A percentile compares a stretch with the other conserved stretches of the same genome.
phyloP scores from a whole-genome alignment of 2,797 vertebrate species.

The Atherinosoma microstoma region DNA sequence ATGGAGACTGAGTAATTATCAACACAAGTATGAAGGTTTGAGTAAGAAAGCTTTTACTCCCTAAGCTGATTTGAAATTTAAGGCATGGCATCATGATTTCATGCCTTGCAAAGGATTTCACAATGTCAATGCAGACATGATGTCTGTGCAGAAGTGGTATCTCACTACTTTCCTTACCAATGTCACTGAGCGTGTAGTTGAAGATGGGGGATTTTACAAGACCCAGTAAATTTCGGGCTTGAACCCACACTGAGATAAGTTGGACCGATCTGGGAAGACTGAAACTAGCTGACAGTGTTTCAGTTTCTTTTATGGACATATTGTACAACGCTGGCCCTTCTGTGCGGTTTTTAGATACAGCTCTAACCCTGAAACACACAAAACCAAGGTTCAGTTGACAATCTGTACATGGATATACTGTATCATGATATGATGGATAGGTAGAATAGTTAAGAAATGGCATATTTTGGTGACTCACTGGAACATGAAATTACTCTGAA shows the following conservation, averaged over 20 bases:
- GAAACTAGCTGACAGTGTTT: constrained; percentile 57
- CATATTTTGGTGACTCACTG: constrained; percentile 77
- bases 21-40: not conserved
- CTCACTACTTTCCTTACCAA: constrained; percentile 74
- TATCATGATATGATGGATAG: not conserved
- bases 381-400: constrained; percentile 15
- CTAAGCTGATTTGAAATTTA: not conserved
- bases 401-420: not conserved
- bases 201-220: constrained; percentile 64
- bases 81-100: not conserved
- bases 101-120: not conserved
- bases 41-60: constrained; percentile 4
- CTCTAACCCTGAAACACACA: constrained; percentile 63
- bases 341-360: constrained; percentile 24
- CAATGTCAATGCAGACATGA: not conserved
- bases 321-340: fast-evolving
- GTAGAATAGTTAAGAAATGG: not conserved
- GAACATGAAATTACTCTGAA: constrained; percentile 67
- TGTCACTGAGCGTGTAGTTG: constrained; percentile 80
- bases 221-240: constrained; percentile 82
- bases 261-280: constrained; percentile 42
- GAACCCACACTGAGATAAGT: constrained; percentile 81
- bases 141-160: not conserved
- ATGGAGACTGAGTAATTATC: not conserved
- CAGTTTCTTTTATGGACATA: constrained; percentile 6